Evolutionary conservation across 2,888 invertebrate genomes (phyloP).

Genomic region (Heliconius erato): DNA sequence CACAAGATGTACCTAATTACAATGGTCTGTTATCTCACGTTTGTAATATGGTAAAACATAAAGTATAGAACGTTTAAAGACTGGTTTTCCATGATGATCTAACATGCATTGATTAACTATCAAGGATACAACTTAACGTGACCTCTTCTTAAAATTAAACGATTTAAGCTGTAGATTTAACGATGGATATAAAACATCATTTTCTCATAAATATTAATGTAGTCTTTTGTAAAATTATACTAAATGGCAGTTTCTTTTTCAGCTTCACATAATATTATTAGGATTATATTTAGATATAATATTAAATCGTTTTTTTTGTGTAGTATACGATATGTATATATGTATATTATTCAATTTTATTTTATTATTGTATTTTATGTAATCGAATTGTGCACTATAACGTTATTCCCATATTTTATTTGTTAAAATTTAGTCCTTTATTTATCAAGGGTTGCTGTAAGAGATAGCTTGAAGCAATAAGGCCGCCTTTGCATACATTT

Average conservation of each 20-base stretch:
- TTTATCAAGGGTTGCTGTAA: too few relatives aligned
- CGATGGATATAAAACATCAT: not conserved
- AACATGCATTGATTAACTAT: conserved; percentile 74
- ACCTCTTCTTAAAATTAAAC: conserved; percentile 39
- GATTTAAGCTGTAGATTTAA: not conserved
- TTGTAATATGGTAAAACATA: conserved; percentile 18
- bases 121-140: conserved; percentile 61
- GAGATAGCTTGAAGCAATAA: too few relatives aligned
- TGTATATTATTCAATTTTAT: too few relatives aligned
- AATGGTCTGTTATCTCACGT: conserved; percentile 28
- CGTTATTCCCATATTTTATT: too few relatives aligned
- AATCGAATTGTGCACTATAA: too few relatives aligned
- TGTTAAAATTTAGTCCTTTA: too few relatives aligned
- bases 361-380: too few relatives aligned
- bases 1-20: conserved; percentile 9
- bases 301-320: too few relatives aligned
- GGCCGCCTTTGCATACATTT: too few relatives aligned
- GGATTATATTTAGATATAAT: too few relatives aligned
- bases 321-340: too few relatives aligned
- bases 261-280: too few relatives aligned
- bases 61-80: conserved; percentile 65
- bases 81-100: conserved; percentile 78
- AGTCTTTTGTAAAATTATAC: not conserved
- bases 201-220: not conserved
- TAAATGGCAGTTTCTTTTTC: not conserved